A percentile compares a stretch with the other conserved stretches of the same genome.
phyloP scores from a whole-genome alignment of 1,140 invertebrate species.

The Microplitis demolitor region DNA sequence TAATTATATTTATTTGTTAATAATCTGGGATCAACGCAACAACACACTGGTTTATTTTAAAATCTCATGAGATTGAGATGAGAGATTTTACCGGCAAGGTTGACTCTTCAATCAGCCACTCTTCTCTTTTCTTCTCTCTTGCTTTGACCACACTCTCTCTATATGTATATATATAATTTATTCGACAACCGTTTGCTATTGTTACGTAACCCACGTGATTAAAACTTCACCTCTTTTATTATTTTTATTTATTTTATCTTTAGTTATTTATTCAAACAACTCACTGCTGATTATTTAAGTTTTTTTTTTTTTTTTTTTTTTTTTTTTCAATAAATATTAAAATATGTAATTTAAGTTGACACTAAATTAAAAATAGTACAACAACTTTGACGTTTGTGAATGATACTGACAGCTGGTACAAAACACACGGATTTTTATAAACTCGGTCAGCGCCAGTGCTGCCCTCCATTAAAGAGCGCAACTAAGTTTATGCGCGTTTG shows the following conservation, averaged over 20 bases:
- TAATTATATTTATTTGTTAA: too few species aligned
- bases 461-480: not conserved
- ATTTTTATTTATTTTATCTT: too few species aligned
- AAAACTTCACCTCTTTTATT: too few species aligned
- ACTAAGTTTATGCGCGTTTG: not conserved
- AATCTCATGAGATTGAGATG: too few species aligned
- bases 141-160: too few species aligned
- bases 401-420: conserved; percentile 20
- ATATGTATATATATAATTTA: too few species aligned
- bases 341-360: not conserved
- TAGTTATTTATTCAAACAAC: too few species aligned
- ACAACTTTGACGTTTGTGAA: not conserved
- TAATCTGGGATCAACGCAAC: not conserved
- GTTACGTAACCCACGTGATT: not conserved
- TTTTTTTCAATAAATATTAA: not conserved
- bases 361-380: not conserved
- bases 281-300: too few species aligned
- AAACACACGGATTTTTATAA: conserved; percentile 11
- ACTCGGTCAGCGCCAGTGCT: not conserved
- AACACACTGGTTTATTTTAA: not conserved
- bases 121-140: too few species aligned
- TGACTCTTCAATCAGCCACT: too few species aligned
- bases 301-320: not conserved
- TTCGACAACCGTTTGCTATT: not conserved
- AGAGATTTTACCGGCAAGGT: too few species aligned